Conservation (phyloP, 2,888 invertebrate species). For the Drosophila koepferae region DNA sequence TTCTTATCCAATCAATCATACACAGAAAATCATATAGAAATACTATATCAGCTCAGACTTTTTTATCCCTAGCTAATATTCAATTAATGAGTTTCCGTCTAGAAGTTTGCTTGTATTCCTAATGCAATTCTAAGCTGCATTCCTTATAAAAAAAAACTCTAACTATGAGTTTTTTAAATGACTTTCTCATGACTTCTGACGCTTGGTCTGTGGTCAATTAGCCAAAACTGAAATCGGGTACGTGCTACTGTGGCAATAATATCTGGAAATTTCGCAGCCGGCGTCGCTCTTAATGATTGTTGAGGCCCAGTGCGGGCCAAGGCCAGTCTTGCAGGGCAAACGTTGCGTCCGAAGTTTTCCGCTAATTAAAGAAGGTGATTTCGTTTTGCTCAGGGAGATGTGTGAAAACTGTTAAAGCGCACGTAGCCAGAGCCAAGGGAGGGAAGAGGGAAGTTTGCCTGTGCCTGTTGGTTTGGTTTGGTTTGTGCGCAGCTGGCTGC, state of each 20-base stretch:
- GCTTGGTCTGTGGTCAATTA: constrained; percentile 46
- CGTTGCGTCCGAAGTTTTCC: constrained; percentile 62
- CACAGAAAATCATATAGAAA: not conserved
- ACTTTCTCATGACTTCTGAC: constrained; percentile 52
- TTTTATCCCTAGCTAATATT: not conserved
- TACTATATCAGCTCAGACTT: not conserved
- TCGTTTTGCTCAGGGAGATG: constrained; percentile 35
- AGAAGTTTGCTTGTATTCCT: not conserved
- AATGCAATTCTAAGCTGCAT: constrained; percentile 11
- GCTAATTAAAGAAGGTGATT: constrained; percentile 55
- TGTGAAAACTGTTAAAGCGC: constrained; percentile 65
- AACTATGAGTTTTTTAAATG: constrained; percentile 13
- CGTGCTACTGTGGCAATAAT: constrained; percentile 41
- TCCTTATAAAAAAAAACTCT: not conserved
- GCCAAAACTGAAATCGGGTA: constrained; percentile 21
- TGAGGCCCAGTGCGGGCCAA: constrained; percentile 35
- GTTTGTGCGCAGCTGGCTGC: constrained; percentile 63
- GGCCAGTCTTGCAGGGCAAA: constrained; percentile 13
- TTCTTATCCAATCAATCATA: too few relatives aligned
- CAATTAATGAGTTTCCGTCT: constrained; percentile 6
- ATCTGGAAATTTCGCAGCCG: constrained; percentile 20
- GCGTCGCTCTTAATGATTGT: constrained; percentile 53
- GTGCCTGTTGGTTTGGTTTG: not conserved
- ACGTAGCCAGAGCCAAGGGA: constrained; percentile 47
- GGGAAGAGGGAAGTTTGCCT: constrained; percentile 1